Base-by-base conservation (phyloP, 2,113 vertebrate genomes). In the Dicrurus megarhynchus region DNA sequence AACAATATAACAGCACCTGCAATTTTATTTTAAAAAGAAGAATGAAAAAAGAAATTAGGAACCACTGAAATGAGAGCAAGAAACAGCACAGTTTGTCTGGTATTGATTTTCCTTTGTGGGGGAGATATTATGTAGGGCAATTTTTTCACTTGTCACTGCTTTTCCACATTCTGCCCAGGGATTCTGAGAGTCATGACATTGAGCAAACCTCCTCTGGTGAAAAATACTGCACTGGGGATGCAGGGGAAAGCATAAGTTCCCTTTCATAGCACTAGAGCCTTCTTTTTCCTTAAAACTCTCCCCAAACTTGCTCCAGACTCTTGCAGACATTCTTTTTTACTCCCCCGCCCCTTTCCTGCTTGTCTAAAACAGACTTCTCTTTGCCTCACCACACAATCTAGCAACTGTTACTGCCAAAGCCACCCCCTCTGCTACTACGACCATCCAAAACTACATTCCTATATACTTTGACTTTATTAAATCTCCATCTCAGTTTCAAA, bases 361-460 rank as follows among this genome's bases (percentile, higher is more conserved):
- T 46, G 56, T 64, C 68, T 90, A 61, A 49, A 60, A 88, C 90
- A 96, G 88, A 63, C 56, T 80, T 81, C 76, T 95, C 79, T 96
- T 90, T 95, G 90, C 93, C 67, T 93, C 52, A 52, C 79, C 83
- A 92, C 85, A 96, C 96, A 96, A 92, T 96, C 90, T 93, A 95
- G 82, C 93, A 90, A 96, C 92, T 96, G 95, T 96, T 90, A 63
- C 50, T 84, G 90, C 88, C 93, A 96, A 88, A 93, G 87, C 90
- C 76, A 92, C 69, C 79, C 89, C 88, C 90, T 84, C 95, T 81
- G 76, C 92, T 89, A 60, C 88, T 91, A 78, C 49, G 88, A 74
- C 79, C n/a, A 87, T 82, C 79, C 90, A 89, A 71, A 95, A 56
- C 32, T 57, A 64, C 85, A 93, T 90, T 93, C 85, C 65, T 84